Percentiles rank a stretch among this genome's conserved stretches.
These are phyloP conservation scores for Eubucco bourcierii DNA, from an alignment of 2,113 vertebrate species.

Conservation along the genomic window DNA sequence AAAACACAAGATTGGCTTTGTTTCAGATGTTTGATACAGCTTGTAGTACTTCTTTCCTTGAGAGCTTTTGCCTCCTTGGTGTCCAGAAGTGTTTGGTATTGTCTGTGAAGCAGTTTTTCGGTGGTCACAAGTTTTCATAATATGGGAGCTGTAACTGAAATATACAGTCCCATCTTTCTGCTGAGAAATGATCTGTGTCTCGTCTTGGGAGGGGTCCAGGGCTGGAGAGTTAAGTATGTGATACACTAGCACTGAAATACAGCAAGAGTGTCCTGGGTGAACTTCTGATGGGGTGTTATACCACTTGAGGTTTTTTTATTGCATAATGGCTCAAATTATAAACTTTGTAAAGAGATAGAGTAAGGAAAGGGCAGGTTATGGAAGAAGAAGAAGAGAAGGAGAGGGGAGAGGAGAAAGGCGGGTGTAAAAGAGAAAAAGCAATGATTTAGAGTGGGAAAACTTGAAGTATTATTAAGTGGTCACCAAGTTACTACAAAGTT, in stretches of 20 bases:
- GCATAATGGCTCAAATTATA: background rate
- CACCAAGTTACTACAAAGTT: background rate
- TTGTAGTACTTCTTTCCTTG: background rate
- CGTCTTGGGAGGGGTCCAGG: background rate
- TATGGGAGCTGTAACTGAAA: background rate
- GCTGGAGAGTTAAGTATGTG: background rate
- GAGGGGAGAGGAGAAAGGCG: background rate
- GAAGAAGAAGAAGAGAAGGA: background rate
- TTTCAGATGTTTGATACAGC: background rate
- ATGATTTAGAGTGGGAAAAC: background rate
- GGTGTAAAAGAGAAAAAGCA: background rate
- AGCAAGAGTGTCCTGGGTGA: background rate
- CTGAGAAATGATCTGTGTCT: background rate
- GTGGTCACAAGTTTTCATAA: background rate
- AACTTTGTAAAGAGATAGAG: background rate
- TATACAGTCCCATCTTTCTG: background rate
- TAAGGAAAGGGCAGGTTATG: fast-evolving
- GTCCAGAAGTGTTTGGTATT: background rate
- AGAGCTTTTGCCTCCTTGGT: background rate
- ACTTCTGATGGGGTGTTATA: background rate
- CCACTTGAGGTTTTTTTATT: background rate
- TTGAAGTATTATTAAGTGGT: background rate
- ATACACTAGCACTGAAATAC: background rate
- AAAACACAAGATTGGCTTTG: background rate
- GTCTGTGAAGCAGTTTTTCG: background rate